phyloP scores from a whole-genome alignment of 2,797 vertebrate genomes.

The Balearica regulorum region DNA sequence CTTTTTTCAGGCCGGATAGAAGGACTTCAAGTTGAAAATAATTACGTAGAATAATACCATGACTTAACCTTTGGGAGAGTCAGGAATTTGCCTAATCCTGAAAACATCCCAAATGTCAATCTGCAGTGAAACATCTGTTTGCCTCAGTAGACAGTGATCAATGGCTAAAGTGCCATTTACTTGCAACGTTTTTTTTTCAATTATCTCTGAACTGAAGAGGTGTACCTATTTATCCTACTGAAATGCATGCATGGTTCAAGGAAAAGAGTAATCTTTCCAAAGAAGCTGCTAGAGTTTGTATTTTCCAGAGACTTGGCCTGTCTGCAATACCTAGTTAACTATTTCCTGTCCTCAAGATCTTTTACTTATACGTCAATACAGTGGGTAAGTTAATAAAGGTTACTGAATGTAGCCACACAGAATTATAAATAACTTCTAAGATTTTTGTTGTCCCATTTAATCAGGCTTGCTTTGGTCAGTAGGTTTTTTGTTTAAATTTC shows the following conservation, averaged over 20 bases:
- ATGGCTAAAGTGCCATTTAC: background rate
- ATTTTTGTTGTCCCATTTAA: background rate
- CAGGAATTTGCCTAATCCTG: background rate
- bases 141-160: background rate
- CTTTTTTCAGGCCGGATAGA: background rate
- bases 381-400: background rate
- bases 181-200: background rate
- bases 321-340: background rate
- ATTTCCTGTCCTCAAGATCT: background rate
- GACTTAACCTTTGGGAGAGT: background rate
- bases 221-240: background rate
- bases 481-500: background rate
- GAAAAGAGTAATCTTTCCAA: background rate
- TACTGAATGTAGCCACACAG: background rate
- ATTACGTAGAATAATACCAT: fast-evolving
- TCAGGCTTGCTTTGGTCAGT: background rate
- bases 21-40: background rate
- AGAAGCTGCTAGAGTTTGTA: background rate
- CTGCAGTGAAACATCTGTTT: background rate
- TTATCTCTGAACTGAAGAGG: background rate
- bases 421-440: background rate
- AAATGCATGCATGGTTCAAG: background rate
- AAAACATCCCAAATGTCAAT: background rate
- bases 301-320: background rate
- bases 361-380: fast-evolving